A percentile compares a stretch with the other conserved stretches of the same genome.
These are phyloP conservation scores for Axis porcinus DNA, from an alignment of 2,113 vertebrate species.

Conservation along the genomic window DNA sequence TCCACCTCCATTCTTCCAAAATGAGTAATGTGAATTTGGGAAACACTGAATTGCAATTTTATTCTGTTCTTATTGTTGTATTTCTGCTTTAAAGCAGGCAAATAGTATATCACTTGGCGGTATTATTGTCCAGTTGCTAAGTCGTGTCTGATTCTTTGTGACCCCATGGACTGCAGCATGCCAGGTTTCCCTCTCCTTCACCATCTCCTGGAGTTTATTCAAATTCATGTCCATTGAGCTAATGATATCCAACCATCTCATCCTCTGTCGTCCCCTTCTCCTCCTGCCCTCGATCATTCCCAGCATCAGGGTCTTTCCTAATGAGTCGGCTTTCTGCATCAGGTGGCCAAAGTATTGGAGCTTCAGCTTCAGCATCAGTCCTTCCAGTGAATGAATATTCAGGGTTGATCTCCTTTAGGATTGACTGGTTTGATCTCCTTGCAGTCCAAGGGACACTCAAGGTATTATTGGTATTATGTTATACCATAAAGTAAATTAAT, in stretches of 20 bases:
- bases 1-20: background rate
- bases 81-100: background rate
- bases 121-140: background rate
- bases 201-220: background rate
- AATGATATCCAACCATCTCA: background rate
- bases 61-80: background rate
- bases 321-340: background rate
- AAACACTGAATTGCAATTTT: background rate
- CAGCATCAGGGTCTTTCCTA: background rate
- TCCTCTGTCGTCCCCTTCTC: rapidly evolving
- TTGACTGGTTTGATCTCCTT: background rate
- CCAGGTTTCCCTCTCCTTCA: background rate
- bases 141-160: background rate
- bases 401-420: background rate
- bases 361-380: background rate
- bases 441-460: background rate
- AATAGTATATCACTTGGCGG: background rate
- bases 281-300: background rate
- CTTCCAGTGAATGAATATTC: background rate
- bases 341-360: background rate
- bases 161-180: background rate
- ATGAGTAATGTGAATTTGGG: background rate
- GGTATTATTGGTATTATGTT: background rate
- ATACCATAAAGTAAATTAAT: background rate
- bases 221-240: background rate